Percentiles rank a stretch among this genome's conserved stretches.
phyloP scores from a whole-genome alignment of 1,140 invertebrate species.

The Watersipora subatra region DNA sequence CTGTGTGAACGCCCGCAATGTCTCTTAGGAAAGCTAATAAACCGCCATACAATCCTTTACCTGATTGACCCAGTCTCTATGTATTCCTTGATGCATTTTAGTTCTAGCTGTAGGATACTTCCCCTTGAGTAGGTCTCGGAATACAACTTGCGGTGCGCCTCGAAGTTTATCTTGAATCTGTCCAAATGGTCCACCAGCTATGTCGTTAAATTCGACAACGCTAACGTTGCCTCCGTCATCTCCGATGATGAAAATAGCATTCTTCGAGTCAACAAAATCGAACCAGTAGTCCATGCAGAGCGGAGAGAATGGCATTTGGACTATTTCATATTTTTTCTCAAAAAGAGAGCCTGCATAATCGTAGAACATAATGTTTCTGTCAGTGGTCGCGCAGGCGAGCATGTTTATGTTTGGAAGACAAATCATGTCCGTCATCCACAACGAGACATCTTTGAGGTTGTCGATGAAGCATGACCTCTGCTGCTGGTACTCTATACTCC shows the following conservation, averaged over 20 bases:
- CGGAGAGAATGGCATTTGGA: constrained; percentile 17
- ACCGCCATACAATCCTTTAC: too few relatives aligned
- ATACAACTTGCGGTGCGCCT: background rate
- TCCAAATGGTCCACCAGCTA: constrained; percentile 19
- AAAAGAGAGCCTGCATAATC: constrained; percentile 20
- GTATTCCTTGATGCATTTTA: background rate
- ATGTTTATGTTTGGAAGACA: constrained; percentile 25
- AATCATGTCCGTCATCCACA: constrained; percentile 25
- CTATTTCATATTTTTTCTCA: constrained; percentile 16
- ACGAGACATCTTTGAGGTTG: constrained; percentile 13
- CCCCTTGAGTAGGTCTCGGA: background rate
- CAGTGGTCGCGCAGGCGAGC: constrained; percentile 22
- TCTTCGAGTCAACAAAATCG: constrained; percentile 14
- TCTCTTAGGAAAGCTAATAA: too few relatives aligned
- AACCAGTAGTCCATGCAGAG: constrained; percentile 27
- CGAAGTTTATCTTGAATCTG: constrained; percentile 1
- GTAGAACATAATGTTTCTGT: constrained; percentile 24
- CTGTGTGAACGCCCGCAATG: too few relatives aligned
- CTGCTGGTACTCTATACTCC: constrained; percentile 20
- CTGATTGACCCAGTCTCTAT: constrained; percentile 3
- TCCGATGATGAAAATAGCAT: constrained; percentile 21
- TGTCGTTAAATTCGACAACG: constrained; percentile 17
- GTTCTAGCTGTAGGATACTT: constrained; percentile 2
- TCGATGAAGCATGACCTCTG: background rate
- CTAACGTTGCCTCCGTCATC: constrained; percentile 23